These are phyloP conservation scores for Rutilus rutilus DNA, from an alignment of 2,113 vertebrate species.

Conservation along the genomic window DNA sequence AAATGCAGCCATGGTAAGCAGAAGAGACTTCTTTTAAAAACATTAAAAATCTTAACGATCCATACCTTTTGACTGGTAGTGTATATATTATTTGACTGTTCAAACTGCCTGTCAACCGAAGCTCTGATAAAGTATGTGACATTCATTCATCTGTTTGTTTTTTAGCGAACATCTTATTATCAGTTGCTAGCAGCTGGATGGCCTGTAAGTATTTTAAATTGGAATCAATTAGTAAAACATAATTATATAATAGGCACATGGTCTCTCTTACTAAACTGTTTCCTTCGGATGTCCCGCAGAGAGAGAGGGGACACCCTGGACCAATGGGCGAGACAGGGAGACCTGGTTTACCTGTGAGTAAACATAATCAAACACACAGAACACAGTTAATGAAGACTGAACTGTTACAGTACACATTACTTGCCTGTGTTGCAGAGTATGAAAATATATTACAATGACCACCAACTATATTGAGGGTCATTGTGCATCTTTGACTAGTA, in stretches of 20 bases:
- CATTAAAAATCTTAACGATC: no score
- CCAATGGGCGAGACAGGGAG: constrained; percentile 75
- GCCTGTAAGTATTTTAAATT: constrained; percentile 78
- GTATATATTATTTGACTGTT: no score
- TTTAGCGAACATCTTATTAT: constrained; percentile 78
- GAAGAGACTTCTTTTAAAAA: no score
- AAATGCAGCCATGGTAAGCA: no score
- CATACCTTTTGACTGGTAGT: no score
- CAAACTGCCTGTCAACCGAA: no score
- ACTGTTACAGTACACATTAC: background rate
- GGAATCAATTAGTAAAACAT: background rate
- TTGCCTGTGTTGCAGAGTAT: background rate
- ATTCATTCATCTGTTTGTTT: constrained; percentile 36
- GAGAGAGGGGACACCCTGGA: constrained; percentile 71
- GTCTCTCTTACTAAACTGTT: background rate
- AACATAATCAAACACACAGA: background rate
- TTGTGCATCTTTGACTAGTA: background rate
- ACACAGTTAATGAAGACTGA: background rate
- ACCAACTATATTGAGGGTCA: background rate
- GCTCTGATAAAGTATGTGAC: background rate
- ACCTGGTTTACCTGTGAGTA: constrained; percentile 78
- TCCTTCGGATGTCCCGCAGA: constrained; percentile 60
- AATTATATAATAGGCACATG: background rate
- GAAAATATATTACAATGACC: background rate
- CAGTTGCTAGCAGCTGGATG: constrained; percentile 78